Percentiles rank a stretch among this genome's conserved stretches.
Conservation (phyloP, 1,140 invertebrate genomes). For the Penaeus indicus region DNA sequence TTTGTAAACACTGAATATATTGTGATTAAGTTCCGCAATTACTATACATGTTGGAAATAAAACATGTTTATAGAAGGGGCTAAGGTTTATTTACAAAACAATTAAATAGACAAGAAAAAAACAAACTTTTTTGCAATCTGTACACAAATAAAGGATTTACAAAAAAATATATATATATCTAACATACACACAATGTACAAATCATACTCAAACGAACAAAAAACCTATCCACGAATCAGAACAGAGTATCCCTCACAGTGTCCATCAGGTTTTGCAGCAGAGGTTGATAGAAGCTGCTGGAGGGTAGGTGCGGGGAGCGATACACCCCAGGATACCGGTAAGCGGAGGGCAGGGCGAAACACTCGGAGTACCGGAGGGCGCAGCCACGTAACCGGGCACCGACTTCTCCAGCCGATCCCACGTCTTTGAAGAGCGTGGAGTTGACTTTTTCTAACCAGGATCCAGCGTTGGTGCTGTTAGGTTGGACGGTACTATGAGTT, state of each 20-base stretch:
- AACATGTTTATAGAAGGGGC: too few species aligned
- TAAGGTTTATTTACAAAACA: too few species aligned
- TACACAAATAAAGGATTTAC: too few species aligned
- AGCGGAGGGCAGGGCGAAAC: conserved; percentile 19
- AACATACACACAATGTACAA: background rate
- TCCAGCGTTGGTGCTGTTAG: conserved; percentile 23
- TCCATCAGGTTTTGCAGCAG: conserved; percentile 42
- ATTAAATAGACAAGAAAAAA: too few species aligned
- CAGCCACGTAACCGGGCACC: conserved; percentile 11
- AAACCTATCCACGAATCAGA: background rate
- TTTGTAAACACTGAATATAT: too few species aligned
- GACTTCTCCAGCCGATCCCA: background rate
- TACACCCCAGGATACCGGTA: conserved; percentile 44
- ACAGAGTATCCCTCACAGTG: conserved; percentile 22
- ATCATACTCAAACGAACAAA: too few species aligned
- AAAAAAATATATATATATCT: background rate
- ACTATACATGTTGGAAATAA: too few species aligned
- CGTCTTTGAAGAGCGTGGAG: conserved; percentile 18
- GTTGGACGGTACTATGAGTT: too few species aligned
- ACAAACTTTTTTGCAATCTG: too few species aligned
- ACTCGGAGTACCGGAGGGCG: conserved; percentile 31
- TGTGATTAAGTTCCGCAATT: too few species aligned
- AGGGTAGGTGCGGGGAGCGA: conserved; percentile 4
- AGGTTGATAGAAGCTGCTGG: conserved; percentile 31
- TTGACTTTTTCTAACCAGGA: conserved; percentile 48